These are phyloP conservation scores for Xestobium rufovillosum DNA, from an alignment of 2,888 invertebrate genomes.

Conservation along the genomic window DNA sequence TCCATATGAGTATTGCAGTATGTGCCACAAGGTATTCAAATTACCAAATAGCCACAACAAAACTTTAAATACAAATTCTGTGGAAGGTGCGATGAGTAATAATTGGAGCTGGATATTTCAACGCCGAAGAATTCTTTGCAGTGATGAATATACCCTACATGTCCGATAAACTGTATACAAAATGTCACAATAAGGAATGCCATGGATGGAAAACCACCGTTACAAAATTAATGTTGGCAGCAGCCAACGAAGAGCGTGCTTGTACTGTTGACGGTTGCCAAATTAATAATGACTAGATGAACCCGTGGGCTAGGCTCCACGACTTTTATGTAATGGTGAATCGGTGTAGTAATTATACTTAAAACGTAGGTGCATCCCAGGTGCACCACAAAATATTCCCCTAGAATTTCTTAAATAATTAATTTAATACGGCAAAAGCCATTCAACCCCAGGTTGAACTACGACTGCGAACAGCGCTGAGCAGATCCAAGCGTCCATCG, in stretches of 20 bases:
- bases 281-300: no score
- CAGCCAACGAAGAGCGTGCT: slow-evolving; percentile 1
- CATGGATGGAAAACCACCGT: not conserved
- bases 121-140: not conserved
- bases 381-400: no score
- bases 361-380: no score
- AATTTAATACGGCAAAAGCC: no score
- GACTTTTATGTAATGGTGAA: no score
- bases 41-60: not conserved
- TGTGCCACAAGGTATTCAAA: not conserved
- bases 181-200: not conserved
- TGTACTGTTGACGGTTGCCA: not conserved
- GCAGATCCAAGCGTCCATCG: no score
- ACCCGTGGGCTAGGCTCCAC: no score
- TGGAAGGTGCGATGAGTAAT: not conserved
- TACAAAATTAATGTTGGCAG: not conserved
- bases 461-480: no score
- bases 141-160: not conserved
- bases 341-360: no score
- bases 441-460: no score
- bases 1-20: not conserved
- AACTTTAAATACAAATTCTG: not conserved
- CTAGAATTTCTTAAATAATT: no score
- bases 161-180: not conserved
- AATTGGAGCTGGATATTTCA: not conserved